Base-by-base conservation (phyloP, 2,888 invertebrate species). In the Agonopterix subpropinquella region DNA sequence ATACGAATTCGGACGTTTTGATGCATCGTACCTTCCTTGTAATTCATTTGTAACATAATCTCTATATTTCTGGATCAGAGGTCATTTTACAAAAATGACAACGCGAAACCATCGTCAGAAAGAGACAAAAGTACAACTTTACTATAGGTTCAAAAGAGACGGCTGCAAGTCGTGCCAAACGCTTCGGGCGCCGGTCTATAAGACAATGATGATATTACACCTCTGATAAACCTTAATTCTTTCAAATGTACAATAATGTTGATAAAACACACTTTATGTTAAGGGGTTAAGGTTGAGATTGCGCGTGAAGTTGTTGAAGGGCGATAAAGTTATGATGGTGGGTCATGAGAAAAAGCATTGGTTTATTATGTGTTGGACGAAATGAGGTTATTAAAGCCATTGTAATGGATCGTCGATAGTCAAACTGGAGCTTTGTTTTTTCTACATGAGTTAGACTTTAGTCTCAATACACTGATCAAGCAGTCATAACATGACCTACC, bases 81-180 rank as follows among this genome's bases (percentile, higher is more conserved):
- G 79, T 81, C 80, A 77, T 75, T 79, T 76, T 75, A 73, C 76
- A 80, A 83, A 84, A 83, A 84, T 83, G 81, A 84, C 83, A 82
- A 76, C 70, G 76, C 75, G 65, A 72, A 75, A 73, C 67, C 63
- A 61, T 46, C 48, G 62, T 36, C 44, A 52, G 67, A 78, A 35
- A 45, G 61, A 55, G 72, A 73, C 2, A 43, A 36, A 55, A 36
- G 43, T 68, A 71, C 8, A 28, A 28, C 53, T 45, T 13, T 44
- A 11, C 1, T 0, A 18, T 15, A 13, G 36, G 71, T 41, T 54
- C 5, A 58, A 77, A 47, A 57, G 64, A 55, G 77, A 74, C 18
- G 52, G 48, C 44, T 43, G 48, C 54, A 61, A 49, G 51, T 67
- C 74, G 70, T 70, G 73, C 69, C 64, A 66, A 74, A 62, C 63